Conservation (phyloP, 2,888 invertebrate species). For the Baronia brevicornis region DNA sequence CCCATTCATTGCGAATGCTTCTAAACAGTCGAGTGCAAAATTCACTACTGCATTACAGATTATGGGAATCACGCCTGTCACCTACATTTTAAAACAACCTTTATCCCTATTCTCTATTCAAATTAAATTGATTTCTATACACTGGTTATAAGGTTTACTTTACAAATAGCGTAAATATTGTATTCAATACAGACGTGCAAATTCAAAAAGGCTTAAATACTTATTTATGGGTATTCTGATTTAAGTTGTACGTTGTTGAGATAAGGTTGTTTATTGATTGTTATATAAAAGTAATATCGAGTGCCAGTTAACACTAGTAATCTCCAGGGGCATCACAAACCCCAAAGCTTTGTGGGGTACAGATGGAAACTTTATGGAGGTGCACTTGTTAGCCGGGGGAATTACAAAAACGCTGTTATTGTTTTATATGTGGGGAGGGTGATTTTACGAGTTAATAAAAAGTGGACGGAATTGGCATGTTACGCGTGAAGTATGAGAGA, state of each 20-base stretch:
- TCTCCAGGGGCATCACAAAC: constrained; percentile 51
- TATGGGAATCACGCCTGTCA: constrained; percentile 65
- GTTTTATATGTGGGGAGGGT: constrained; percentile 51
- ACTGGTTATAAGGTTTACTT: constrained; percentile 17
- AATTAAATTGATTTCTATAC: constrained; percentile 1
- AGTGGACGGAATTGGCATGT: constrained; percentile 46
- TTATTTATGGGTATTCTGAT: constrained; percentile 10
- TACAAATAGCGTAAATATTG: constrained; percentile 14
- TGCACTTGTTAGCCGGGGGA: constrained; percentile 62
- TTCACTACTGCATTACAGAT: constrained; percentile 63
- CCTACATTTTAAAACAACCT: constrained; percentile 24
- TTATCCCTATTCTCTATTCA: not conserved
- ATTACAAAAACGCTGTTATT: constrained; percentile 70
- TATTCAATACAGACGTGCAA: constrained; percentile 28
- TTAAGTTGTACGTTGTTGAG: constrained; percentile 12
- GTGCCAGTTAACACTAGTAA: constrained; percentile 51
- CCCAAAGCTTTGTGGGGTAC: constrained; percentile 63
- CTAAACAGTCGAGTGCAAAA: constrained; percentile 64
- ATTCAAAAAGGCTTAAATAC: constrained; percentile 28
- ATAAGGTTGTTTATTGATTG: constrained; percentile 27
- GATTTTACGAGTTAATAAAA: constrained; percentile 69
- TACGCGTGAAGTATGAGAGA: constrained; percentile 29
- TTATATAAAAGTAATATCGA: constrained; percentile 38
- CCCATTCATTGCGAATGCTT: constrained; percentile 36
- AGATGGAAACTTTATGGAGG: constrained; percentile 65